A percentile compares a stretch with the other conserved stretches of the same genome.
phyloP scores from a whole-genome alignment of 2,113 vertebrate species.

The Picathartes gymnocephalus region DNA sequence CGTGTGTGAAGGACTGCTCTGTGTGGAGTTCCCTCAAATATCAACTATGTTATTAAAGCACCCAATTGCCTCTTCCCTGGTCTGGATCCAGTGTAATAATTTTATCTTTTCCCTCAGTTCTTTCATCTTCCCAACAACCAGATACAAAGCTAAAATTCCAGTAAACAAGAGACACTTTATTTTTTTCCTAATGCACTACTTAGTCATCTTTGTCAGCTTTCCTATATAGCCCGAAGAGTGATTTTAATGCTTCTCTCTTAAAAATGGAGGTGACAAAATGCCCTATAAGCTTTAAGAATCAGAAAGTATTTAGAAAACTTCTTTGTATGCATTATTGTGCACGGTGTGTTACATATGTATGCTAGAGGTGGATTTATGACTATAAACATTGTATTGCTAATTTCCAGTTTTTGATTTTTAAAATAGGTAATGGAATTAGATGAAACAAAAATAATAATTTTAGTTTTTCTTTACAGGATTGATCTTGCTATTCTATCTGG shows the following conservation, averaged over 20 bases:
- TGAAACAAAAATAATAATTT: background rate
- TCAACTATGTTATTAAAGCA: background rate
- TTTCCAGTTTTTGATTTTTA: background rate
- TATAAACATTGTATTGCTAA: background rate
- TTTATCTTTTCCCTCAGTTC: background rate
- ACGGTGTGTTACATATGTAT: background rate
- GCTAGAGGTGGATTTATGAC: background rate
- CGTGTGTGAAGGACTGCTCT: rapidly evolving
- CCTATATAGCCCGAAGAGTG: background rate
- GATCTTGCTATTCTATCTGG: conserved; percentile 93
- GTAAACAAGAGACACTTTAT: background rate
- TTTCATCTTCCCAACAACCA: background rate
- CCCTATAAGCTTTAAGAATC: background rate
- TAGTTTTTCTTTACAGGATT: conserved; percentile 75
- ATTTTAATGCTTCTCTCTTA: background rate
- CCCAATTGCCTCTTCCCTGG: background rate
- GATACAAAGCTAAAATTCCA: background rate
- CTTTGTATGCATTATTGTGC: background rate
- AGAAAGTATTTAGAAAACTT: background rate
- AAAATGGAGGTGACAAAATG: background rate
- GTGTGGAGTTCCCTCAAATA: background rate
- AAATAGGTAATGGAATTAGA: background rate
- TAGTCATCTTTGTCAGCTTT: background rate
- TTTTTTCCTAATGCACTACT: background rate
- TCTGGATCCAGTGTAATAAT: background rate